Evolutionary conservation across 30 jellyfish, hydroid and myxozoan species (phyloP), one percentile per base, ranked within the genome.

Genomic region (Turritopsis rubra): DNA sequence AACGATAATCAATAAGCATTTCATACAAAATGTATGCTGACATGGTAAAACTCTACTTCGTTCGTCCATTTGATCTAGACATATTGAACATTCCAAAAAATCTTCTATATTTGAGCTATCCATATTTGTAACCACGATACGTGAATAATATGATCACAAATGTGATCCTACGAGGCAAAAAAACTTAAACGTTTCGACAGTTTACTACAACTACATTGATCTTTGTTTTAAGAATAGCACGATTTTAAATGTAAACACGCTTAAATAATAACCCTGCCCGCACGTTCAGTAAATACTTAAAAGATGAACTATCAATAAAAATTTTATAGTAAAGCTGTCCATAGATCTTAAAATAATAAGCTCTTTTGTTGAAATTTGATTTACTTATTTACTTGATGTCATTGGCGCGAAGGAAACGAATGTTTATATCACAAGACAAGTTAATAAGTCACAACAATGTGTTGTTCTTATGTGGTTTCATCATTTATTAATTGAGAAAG

Each of bases 31-130:
- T 18, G 97, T 91, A 85, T 91, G 97, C 81, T 91, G 97, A 71
- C 97, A 91, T 18, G 97, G 97, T 52, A 91, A 73, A 9, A 87
- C 97, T 79, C 87, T 82, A 78, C 97, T 91, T 75, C 90, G 87
- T 52, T 91, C 96, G 74, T 88, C 88, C 83, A 91, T 52, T 79
- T 52, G 94, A 65, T 91, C 97, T 75, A 79, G 87, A 80, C 97
- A 91, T n/a, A 86, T 78, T 21, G 91, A 31, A 65, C 97, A 91
- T 78, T 91, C 94, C 16, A 91, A 71, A 20, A 86, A 84, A 53
- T 87, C 96, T 27, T 73, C 65, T 28, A 90, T 52, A 81, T 83
- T 53, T 28, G 84, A 71, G 28, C 79, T 30, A 29, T 90, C 97
- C 97, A 90, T 90, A 19, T 0, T 66, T n/a, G n/a, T n/a, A n/a